A percentile compares a stretch with the other conserved stretches of the same genome.
phyloP scores from a whole-genome alignment of 2,888 invertebrate genomes.

The Diadegma fenestrale region DNA sequence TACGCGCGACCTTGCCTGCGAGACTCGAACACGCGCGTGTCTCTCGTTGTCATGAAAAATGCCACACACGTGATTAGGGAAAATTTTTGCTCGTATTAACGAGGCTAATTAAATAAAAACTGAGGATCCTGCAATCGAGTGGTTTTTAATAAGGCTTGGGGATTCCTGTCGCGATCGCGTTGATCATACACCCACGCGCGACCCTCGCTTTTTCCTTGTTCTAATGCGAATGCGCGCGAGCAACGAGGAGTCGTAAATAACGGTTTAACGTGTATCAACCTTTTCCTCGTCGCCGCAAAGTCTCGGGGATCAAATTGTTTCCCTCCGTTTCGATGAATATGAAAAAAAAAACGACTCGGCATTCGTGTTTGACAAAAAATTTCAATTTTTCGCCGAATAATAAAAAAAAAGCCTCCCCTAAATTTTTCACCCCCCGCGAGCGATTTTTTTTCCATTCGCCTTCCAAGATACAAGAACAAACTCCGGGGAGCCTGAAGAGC shows the following conservation, averaged over 20 bases:
- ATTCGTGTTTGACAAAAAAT: not conserved
- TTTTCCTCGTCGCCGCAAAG: not conserved
- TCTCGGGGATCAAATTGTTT: not conserved
- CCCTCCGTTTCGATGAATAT: not conserved
- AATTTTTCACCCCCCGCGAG: not conserved
- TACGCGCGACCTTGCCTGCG: not conserved
- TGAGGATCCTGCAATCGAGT: slow-evolving; percentile 1
- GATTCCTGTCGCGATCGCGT: not conserved
- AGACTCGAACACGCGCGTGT: not conserved
- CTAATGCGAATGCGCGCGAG: not conserved
- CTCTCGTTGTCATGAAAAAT: not conserved
- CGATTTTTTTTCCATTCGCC: not conserved
- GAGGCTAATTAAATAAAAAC: slow-evolving; percentile 9
- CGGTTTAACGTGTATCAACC: not conserved
- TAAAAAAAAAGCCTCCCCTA: too few relatives aligned
- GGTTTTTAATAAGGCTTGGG: not conserved
- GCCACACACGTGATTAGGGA: not conserved
- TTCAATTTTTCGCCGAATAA: not conserved
- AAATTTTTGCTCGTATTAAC: not conserved
- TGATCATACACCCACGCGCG: not conserved
- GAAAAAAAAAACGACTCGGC: not conserved
- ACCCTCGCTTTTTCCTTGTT: slow-evolving; percentile 10
- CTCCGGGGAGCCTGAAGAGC: not conserved
- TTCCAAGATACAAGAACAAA: not conserved
- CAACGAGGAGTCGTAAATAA: slow-evolving; percentile 14